A percentile compares a stretch with the other conserved stretches of the same genome.
phyloP scores from a whole-genome alignment of 2,888 invertebrate genomes.

The Luperina nickerlii region DNA sequence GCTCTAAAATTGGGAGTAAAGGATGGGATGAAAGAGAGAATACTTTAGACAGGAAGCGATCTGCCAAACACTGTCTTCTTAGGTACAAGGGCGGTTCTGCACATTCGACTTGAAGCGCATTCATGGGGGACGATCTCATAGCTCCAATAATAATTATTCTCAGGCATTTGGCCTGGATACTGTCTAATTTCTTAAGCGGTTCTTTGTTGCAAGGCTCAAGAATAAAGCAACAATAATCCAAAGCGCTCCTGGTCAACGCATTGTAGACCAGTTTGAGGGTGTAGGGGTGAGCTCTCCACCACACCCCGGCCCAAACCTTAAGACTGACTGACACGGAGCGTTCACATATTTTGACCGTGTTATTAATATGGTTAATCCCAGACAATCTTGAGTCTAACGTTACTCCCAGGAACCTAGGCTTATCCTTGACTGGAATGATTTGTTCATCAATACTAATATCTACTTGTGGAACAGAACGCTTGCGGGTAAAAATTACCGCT shows the following conservation, averaged over 20 bases:
- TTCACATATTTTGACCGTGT: conserved; percentile 7
- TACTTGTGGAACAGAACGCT: not conserved
- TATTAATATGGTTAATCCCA: not conserved
- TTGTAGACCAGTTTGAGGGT: not conserved
- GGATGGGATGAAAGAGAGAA: not conserved
- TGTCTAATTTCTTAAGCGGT: too few species aligned
- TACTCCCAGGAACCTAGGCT: conserved; percentile 1
- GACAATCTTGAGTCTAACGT: not conserved
- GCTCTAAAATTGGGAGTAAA: not conserved
- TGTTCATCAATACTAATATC: not conserved
- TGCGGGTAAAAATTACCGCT: not conserved
- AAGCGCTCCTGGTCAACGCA: not conserved
- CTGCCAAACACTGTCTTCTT: not conserved
- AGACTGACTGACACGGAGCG: conserved; percentile 3
- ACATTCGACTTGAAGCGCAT: not conserved
- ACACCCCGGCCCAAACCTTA: not conserved
- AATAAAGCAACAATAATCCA: conserved; percentile 5
- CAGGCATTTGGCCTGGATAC: too few species aligned
- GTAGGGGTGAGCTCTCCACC: not conserved
- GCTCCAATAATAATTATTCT: too few species aligned
- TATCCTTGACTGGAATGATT: not conserved
- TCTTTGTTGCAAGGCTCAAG: conserved; percentile 4
- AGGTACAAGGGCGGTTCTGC: not conserved
- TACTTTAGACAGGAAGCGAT: not conserved
- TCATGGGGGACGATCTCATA: not conserved